Base-by-base conservation (phyloP, 2,888 invertebrate genomes). In the Lasioglossum lativentre region DNA sequence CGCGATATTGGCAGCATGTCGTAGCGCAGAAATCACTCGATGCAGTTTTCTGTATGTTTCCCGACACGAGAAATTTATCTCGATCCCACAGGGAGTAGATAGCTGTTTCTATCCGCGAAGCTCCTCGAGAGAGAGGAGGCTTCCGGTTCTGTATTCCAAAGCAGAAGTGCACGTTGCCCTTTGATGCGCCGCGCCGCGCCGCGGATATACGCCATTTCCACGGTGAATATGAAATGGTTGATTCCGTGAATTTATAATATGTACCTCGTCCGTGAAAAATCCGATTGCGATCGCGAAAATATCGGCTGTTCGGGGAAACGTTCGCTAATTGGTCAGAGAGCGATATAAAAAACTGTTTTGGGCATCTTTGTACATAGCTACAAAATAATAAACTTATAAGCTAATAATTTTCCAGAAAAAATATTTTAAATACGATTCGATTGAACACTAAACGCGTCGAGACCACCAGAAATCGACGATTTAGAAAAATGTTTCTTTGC, bases 1-100 rank as follows among this genome's bases (percentile, higher is more conserved):
- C 68, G 68, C 68, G 23, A 68, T 68, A 68, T 38, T 23, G 68
- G 38, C 68, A 68, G 23, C 68, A 4, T 68, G 38, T 68, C 68
- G 68, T 4, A 1, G 34, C 68, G 12, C 68, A 40, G 68, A 68
- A 68, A 68, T 68, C 68, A 68, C 68, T 68, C 68, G 68, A 38
- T 10, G 38, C 38, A 68, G 68, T 68, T 68, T 40, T 68, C 68
- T 4, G 68, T 68, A 23, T 34, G 38, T 40, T n/a, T 12, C 38
- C 68, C 68, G 68, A 68, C 68, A n/a, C 68, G 68, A 68, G 68
- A 23, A 68, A 68, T 68, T 68, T 68, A 68, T 68, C 68, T 8
- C 38, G 68, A 68, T 68, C 68, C 38, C 68, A 6, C 68, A 23
- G 68, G 59, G 68, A 68, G 38, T 8, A 23, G 52, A 52, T 68